Percentiles rank a stretch among this genome's conserved stretches.
Conservation (phyloP, 1,140 invertebrate species). For the Cydia strobilella region DNA sequence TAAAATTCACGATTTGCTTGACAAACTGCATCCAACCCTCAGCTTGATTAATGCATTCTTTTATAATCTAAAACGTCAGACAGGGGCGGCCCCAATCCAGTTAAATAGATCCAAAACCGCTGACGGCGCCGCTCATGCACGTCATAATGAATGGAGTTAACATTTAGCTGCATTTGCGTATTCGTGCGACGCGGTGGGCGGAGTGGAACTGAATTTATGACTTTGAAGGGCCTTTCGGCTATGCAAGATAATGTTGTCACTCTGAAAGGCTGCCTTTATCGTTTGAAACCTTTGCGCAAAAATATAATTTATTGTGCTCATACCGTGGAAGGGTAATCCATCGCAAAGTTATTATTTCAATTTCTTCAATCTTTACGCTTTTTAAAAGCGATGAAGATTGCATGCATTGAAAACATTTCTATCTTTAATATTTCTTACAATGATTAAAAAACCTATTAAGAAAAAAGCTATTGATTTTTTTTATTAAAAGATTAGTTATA, state of each 20-base stretch:
- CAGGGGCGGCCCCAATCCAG: slow-evolving; percentile 54
- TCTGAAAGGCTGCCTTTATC: background rate
- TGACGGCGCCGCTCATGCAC: slow-evolving; percentile 34
- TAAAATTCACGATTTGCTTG: slow-evolving; percentile 43
- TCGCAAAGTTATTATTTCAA: no score
- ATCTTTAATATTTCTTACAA: no score
- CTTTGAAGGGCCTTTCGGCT: background rate
- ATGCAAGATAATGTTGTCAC: slow-evolving; percentile 11
- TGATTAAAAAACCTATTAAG: no score
- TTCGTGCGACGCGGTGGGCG: background rate
- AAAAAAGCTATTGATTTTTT: no score
- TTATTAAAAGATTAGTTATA: no score
- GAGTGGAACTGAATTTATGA: slow-evolving; percentile 1
- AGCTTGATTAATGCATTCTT: slow-evolving; percentile 59
- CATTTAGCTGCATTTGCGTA: slow-evolving; percentile 21
- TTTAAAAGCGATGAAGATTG: no score
- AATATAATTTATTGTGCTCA: background rate
- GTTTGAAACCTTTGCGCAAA: background rate
- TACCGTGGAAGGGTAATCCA: no score
- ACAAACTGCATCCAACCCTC: slow-evolving; percentile 48
- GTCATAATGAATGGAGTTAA: slow-evolving; percentile 25
- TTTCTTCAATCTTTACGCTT: no score
- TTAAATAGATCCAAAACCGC: slow-evolving; percentile 51
- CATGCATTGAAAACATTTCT: no score
- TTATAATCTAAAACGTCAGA: slow-evolving; percentile 55